Evolutionary conservation across 2,113 vertebrate species (phyloP).

Genomic region (Ailurus styani): DNA sequence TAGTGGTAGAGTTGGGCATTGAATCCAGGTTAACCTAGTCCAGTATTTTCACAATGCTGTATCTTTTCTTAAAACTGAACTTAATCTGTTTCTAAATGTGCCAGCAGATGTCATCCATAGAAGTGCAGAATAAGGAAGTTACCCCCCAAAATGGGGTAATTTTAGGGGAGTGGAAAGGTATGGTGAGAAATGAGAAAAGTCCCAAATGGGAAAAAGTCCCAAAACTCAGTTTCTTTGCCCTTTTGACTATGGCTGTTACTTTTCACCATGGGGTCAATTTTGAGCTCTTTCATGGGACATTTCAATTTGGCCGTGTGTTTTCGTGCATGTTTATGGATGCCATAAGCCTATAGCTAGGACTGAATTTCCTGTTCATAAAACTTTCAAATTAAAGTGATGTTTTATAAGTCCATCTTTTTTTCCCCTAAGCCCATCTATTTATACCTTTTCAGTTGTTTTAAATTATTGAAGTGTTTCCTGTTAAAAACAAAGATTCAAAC

Average conservation of each 20-base stretch:
- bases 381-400: background rate
- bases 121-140: background rate
- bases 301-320: background rate
- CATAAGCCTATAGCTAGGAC: background rate
- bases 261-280: background rate
- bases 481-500: background rate
- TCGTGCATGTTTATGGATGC: background rate
- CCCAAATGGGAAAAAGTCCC: background rate
- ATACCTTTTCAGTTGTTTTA: background rate
- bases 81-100: constrained; percentile 15
- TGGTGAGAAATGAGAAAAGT: no score
- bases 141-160: background rate
- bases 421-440: background rate
- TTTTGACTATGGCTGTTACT: background rate
- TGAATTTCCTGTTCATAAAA: constrained; percentile 1
- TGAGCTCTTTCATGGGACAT: background rate
- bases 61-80: background rate
- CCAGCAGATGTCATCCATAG: background rate
- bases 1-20: background rate
- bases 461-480: background rate
- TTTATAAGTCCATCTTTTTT: background rate
- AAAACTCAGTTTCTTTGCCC: background rate
- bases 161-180: background rate
- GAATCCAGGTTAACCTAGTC: background rate
- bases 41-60: background rate